Conservation (phyloP, 2,888 invertebrate genomes). For the Nymphalis c-album region DNA sequence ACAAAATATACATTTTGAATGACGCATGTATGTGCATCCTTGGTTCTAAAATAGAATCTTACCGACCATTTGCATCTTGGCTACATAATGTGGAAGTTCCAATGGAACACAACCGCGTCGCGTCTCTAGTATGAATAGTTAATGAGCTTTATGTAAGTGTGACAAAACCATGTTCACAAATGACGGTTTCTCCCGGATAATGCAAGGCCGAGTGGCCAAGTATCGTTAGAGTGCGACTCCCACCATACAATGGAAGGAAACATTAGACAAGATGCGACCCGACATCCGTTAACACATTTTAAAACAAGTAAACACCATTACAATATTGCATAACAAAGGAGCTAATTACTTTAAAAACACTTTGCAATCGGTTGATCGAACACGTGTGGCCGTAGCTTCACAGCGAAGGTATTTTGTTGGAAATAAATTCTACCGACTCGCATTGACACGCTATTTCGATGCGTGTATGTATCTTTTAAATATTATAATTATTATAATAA, state of each 20-base stretch:
- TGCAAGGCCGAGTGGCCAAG: neutral
- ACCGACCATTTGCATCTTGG: too few relatives aligned
- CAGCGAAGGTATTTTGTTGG: too few relatives aligned
- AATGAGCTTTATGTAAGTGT: neutral
- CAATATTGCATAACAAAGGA: slow-evolving; percentile 31
- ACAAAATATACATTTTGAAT: too few relatives aligned
- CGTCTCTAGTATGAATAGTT: slow-evolving; percentile 1
- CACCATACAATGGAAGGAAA: slow-evolving; percentile 35
- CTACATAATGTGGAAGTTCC: neutral
- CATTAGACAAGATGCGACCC: slow-evolving; percentile 27
- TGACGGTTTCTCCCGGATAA: neutral
- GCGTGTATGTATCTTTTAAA: too few relatives aligned
- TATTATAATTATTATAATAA: too few relatives aligned
- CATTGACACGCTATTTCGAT: too few relatives aligned
- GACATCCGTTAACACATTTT: slow-evolving; percentile 28
- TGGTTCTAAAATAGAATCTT: too few relatives aligned
- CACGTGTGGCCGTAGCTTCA: too few relatives aligned
- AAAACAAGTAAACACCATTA: slow-evolving; percentile 27
- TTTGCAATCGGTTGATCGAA: too few relatives aligned
- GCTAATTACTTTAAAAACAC: neutral
- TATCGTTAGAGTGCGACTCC: neutral
- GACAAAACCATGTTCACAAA: neutral
- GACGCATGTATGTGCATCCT: too few relatives aligned
- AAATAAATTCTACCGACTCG: too few relatives aligned
- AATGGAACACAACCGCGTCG: neutral